Evolutionary conservation across 2,113 vertebrate genomes (phyloP).

Genomic region (Pavo muticus): DNA sequence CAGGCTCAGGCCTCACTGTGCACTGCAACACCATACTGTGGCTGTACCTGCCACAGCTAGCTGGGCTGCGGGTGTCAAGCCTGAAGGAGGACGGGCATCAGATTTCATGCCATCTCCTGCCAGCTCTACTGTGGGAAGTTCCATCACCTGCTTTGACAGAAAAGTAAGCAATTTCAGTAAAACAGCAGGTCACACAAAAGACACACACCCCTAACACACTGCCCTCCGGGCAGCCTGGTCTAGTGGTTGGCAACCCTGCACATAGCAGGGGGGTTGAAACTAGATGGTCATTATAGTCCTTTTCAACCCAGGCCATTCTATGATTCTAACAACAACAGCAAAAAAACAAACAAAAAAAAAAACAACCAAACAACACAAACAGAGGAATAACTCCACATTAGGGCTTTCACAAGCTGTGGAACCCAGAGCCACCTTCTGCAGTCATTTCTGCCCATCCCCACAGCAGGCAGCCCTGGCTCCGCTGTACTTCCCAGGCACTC

Average conservation of each 20-base stretch:
- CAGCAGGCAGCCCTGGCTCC: background rate
- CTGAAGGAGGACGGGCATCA: background rate
- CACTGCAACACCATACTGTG: accelerated
- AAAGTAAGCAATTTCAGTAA: background rate
- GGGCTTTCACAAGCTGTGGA: background rate
- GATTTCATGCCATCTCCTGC: background rate
- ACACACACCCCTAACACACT: too few relatives aligned
- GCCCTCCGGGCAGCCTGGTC: too few relatives aligned
- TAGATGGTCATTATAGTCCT: too few relatives aligned
- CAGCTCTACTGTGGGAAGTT: background rate
- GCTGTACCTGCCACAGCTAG: background rate
- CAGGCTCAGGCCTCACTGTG: background rate
- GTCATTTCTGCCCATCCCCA: background rate
- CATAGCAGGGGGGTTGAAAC: too few relatives aligned
- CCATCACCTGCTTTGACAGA: background rate
- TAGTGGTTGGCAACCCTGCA: too few relatives aligned
- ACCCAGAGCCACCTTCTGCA: background rate
- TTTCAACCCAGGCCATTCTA: too few relatives aligned
- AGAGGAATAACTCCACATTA: background rate
- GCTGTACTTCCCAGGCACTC: background rate
- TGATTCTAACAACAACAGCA: too few relatives aligned
- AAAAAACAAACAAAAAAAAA: background rate
- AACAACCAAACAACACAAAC: too few relatives aligned
- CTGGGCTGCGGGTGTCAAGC: background rate
- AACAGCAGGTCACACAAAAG: background rate